Base-by-base conservation (phyloP, 2,888 invertebrate genomes). In the Caenorhabditis plicata region DNA sequence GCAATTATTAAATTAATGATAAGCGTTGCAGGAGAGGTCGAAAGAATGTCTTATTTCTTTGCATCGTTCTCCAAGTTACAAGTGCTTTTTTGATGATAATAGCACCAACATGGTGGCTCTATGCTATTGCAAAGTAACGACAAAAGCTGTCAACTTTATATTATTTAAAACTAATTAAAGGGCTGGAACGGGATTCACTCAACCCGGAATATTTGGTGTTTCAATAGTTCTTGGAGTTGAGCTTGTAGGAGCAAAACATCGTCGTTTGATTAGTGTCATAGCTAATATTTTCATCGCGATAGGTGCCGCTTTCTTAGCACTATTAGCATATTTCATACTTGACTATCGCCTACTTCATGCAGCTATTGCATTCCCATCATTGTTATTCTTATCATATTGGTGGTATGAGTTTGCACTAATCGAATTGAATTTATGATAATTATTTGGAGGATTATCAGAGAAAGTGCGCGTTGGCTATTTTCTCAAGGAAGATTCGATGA, bases 141-240 rank as follows among this genome's bases (percentile, higher is more conserved):
- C 4, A 33, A 17, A 11, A 13, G 15, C 5, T 36, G 9, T 23
- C 17, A n/a, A 11, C n/a, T n/a, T n/a, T n/a, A n/a, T n/a, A n/a
- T n/a, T n/a, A 38, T n/a, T 35, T 33, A 8, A 15, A 13, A 2
- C 17, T 13, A 48, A 87, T 0, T 84, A 88, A 43, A 85, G 89
- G 42, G 88, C 90, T 77, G 77, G 89, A 19, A 86, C 87, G 11
- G 90, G 89, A 0, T 84, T 88, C 20, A 88, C 89, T 11, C 89
- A 89, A 1, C 90, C 89, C 27, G 90, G 90, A 29, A 88, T 89
- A 0, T 91, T 90, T 88, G 88, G 89, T 44, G 89, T 88, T 33
- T 86, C 86, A 69, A 88, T 87, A 70, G 86, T 88, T 39, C 82
- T 87, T 17, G 87, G 81, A 41, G 80, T 83, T 74, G 83, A 83